Base-by-base conservation (phyloP, 2,797 vertebrate genomes). In the Pseudopleuronectes americanus region DNA sequence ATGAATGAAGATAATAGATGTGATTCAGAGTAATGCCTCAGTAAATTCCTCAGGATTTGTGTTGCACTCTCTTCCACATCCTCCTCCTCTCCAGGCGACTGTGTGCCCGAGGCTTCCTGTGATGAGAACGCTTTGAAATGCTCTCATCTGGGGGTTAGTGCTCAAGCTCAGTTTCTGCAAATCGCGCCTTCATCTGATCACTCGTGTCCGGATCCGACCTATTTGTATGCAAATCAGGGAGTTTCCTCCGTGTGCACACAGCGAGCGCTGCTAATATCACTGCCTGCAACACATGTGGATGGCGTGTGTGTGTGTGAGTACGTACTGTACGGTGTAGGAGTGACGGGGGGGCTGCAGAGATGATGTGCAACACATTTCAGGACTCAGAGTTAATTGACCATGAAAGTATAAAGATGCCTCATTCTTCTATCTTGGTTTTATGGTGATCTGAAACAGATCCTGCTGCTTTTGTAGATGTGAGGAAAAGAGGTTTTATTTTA, bases 161-260 rank as follows among this genome's bases (percentile, higher is more conserved):
- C 77, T 68, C 83, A 75, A 88, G 74, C 65, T 76, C 81, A 33
- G 31, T 80, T 77, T 87, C 86, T 86, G 74, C 68, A 82, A 79
- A 90, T 83, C 82, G 26, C 71, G 81, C 54, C 55, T 73, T 86
- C 83, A 87, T 89, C 82, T 84, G 79, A 90, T 88, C 77, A 72
- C 52, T 76, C 0, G 6, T 60, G 75, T 85, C 80, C 65, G 75
- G 70, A 84, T 86, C 71, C 28, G 17, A 71, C 80, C 55, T 64
- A 78, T 87, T 80, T 84, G 74, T 79, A 87, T 90, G 78, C 80
- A 85, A 77, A 87, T 52, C 81, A 24, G 64, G 8, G 21, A 26
- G 17, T 65, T 78, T 51, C 41, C 38, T 74, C 49, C 61, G 14
- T 53, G 54, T 61, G 65, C 41, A 58, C 38, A 21, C 53, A 61